phyloP scores from a whole-genome alignment of 92 coral and sea anemone species.

The Palythoa grandiflora region DNA sequence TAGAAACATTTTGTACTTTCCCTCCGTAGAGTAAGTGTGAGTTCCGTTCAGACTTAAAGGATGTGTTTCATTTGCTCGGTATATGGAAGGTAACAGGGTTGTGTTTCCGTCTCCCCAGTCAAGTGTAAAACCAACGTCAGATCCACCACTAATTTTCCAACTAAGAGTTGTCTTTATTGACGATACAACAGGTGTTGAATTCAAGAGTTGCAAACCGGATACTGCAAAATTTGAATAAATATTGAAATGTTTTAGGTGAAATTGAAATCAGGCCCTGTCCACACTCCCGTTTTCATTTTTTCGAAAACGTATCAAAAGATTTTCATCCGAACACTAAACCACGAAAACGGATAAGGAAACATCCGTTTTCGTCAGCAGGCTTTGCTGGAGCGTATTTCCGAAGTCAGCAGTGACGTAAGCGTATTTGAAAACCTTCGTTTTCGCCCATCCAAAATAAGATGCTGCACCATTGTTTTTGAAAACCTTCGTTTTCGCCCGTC shows the following conservation, averaged over 20 bases:
- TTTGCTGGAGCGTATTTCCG: no score
- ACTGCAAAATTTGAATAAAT: not conserved
- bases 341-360: no score
- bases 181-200: not conserved
- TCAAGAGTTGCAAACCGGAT: conserved; percentile 22
- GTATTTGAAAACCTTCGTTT: no score
- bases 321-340: no score
- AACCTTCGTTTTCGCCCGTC: no score
- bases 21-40: not conserved
- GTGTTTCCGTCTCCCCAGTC: conserved; percentile 24
- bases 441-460: no score
- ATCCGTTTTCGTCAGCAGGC: no score
- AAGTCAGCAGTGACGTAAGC: no score
- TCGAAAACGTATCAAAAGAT: no score
- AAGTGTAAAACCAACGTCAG: conserved; percentile 35
- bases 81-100: not conserved
- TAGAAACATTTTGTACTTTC: not conserved
- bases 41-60: not conserved
- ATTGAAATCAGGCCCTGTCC: not conserved
- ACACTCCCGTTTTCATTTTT: no score
- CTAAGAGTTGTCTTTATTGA: not conserved
- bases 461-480: no score
- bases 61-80: not conserved
- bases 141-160: not conserved
- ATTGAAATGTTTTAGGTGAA: not conserved